These are phyloP conservation scores for Empis livida DNA, from an alignment of 2,888 invertebrate species.

Conservation along the genomic window DNA sequence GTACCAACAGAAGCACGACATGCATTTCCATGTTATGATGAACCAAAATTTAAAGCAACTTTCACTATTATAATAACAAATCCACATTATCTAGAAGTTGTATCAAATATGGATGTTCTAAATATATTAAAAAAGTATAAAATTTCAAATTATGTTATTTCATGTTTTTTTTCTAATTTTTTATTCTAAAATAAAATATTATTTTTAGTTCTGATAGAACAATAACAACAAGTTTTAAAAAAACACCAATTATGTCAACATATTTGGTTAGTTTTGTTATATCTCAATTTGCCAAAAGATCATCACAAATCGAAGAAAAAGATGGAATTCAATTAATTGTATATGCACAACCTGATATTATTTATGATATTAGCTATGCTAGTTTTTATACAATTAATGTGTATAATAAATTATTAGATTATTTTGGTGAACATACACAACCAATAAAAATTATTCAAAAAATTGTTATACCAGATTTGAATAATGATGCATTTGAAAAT, in stretches of 20 bases:
- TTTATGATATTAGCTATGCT: constrained; percentile 46
- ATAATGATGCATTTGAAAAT: constrained; percentile 61
- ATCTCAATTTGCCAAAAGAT: constrained; percentile 30
- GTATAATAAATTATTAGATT: constrained; percentile 10
- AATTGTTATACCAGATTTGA: constrained; percentile 64
- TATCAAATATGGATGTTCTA: constrained; percentile 15
- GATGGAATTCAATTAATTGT: neutral
- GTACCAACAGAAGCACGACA: constrained; percentile 47
- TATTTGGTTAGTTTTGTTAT: constrained; percentile 64
- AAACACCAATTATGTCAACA: constrained; percentile 49
- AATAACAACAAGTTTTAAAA: constrained; percentile 17
- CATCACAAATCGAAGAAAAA: constrained; percentile 1
- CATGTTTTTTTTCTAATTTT: too few species aligned
- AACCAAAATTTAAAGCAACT: constrained; percentile 48
- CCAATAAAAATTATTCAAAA: constrained; percentile 21
- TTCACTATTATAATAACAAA: constrained; percentile 48
- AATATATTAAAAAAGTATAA: neutral
- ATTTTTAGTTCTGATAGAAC: neutral
- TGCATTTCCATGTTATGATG: constrained; percentile 62
- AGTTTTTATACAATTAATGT: constrained; percentile 23
- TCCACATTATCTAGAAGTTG: constrained; percentile 21
- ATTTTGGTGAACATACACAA: constrained; percentile 23
- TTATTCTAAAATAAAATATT: neutral
- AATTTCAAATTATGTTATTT: neutral
- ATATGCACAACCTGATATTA: constrained; percentile 11